Evolutionary conservation across 2,113 vertebrate genomes (phyloP), one percentile per base, ranked within the genome.

Genomic region (Crotalus horridus): DNA sequence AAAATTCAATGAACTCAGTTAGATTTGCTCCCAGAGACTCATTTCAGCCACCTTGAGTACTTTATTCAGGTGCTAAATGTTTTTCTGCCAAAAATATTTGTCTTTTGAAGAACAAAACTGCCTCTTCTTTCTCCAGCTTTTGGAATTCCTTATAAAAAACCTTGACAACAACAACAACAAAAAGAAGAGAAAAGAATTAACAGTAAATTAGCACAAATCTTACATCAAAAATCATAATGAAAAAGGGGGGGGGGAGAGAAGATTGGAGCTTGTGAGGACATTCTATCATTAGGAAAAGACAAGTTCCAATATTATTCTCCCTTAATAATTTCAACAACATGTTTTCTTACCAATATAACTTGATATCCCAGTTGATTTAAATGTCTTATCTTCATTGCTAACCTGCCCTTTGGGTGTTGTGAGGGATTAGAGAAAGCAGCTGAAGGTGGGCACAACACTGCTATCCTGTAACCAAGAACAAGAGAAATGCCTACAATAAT

Each of bases 371-470:
- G 97, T 87, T 96, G 95, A 94, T 94, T 97, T 90, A 99, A 97
- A 94, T 99, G 99, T 10, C 98, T 97, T 48, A 97, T 95, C 97
- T 98, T 99, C 93, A 98, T 17, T n/a, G 98, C 98, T 90, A 99
- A 81, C 9, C 39, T 96, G 43, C 98, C 98, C n/a, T 96, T 96
- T 29, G 98, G 98, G 10, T 98, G 97, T 0, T 33, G 94, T 11
- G 98, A 98, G 23, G 97, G 97, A 64, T 97, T 93, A 94, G 98
- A 99, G 94, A 99, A 98, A 0, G 93, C 88, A 94, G 97, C 97
- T 0, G 6, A 8, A 12, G 96, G 93, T 53, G 96, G 59, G 91
- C 97, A 98, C 3, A 99, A 94, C 33, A 99, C 94, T 39, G 98
- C 99, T 69, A 98, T 94, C 93, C 99, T 99, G 93, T 33, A 96